Conservation (phyloP, 2,888 invertebrate genomes). For the Ophion obscuratus region DNA sequence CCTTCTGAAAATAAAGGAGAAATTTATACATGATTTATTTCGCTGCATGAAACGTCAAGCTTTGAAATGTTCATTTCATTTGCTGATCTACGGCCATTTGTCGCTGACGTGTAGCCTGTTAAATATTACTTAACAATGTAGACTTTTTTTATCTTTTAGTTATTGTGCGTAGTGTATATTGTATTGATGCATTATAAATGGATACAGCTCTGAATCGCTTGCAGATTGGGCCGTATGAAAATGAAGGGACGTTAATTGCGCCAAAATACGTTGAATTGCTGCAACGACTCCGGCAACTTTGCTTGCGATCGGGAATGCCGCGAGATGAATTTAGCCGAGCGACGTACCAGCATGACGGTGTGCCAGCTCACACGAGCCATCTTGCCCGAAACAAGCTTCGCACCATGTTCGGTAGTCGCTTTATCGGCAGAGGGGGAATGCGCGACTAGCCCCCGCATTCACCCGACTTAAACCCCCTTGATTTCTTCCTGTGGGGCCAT, state of each 20-base stretch:
- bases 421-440: background rate
- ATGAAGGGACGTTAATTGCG: background rate
- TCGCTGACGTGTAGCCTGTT: background rate
- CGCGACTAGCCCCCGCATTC: slow-evolving; percentile 1
- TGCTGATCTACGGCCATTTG: background rate
- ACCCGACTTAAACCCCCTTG: background rate
- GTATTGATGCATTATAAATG: background rate
- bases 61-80: background rate
- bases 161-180: background rate
- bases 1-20: too few relatives aligned
- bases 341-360: background rate
- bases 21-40: too few relatives aligned
- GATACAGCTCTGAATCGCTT: background rate
- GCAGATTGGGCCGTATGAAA: background rate
- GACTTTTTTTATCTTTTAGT: background rate
- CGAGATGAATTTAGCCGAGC: background rate
- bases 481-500: background rate
- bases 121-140: background rate
- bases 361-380: background rate
- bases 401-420: background rate
- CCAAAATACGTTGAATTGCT: background rate
- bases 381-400: too few relatives aligned
- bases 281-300: background rate
- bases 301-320: background rate
- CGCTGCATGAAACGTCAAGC: background rate